A percentile compares a stretch with the other conserved stretches of the same genome.
Evolutionary conservation across 2,888 invertebrate species (phyloP).

Genomic region (Pogonocherus hispidulus): DNA sequence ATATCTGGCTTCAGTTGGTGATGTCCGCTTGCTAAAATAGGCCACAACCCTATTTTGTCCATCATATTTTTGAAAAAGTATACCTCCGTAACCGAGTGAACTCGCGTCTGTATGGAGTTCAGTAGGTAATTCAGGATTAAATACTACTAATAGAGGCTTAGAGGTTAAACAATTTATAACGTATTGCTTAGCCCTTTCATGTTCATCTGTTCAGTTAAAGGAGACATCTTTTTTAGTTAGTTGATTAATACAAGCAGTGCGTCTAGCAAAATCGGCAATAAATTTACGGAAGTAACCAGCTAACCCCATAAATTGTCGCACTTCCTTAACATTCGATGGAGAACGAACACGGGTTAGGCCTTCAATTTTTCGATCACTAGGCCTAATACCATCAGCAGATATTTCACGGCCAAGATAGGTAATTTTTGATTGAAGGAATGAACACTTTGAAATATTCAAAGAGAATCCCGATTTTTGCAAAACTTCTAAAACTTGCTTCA

Average conservation of each 20-base stretch:
- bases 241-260: neutral
- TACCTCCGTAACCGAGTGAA: slow-evolving; percentile 52
- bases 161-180: slow-evolving; percentile 40
- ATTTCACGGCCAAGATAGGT: too few species aligned
- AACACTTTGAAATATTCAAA: neutral
- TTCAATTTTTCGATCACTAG: too few species aligned
- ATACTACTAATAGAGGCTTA: slow-evolving; percentile 55
- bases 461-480: slow-evolving; percentile 40
- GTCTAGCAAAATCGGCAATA: neutral
- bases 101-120: slow-evolving; percentile 58
- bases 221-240: slow-evolving; percentile 25
- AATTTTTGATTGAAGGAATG: too few species aligned
- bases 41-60: slow-evolving; percentile 43
- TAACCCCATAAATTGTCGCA: neutral
- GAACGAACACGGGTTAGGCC: too few species aligned
- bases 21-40: slow-evolving; percentile 52
- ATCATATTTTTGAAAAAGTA: slow-evolving; percentile 54
- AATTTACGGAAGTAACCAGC: neutral
- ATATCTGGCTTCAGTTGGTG: slow-evolving; percentile 37
- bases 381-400: too few species aligned
- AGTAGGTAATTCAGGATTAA: slow-evolving; percentile 44
- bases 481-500: slow-evolving; percentile 54
- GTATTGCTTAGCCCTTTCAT: slow-evolving; percentile 43
- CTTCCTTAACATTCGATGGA: too few species aligned
- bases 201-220: slow-evolving; percentile 38